A percentile compares a stretch with the other conserved stretches of the same genome.
Conservation (phyloP, 2,797 vertebrate species). For the Tolypeutes matacus region DNA sequence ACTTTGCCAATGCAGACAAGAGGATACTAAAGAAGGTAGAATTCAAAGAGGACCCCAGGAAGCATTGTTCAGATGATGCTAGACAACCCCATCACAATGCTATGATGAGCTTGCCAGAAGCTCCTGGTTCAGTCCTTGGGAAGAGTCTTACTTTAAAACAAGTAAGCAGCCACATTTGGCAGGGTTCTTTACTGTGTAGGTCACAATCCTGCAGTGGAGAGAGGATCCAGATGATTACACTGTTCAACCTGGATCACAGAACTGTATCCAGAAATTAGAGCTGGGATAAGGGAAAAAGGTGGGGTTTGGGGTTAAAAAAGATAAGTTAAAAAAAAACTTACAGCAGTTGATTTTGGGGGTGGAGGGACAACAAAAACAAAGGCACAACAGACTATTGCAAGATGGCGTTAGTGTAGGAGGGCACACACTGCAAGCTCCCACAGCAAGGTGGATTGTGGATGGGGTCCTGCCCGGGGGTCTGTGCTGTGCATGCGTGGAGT, state of each 20-base stretch:
- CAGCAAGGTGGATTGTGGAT: no score
- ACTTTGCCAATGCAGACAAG: conserved; percentile 69
- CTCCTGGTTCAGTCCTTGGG: conserved; percentile 86
- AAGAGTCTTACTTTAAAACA: conserved; percentile 85
- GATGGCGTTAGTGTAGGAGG: no score
- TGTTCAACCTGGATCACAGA: conserved; percentile 90
- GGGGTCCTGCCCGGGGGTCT: no score
- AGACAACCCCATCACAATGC: conserved; percentile 85
- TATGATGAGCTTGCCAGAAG: conserved; percentile 83
- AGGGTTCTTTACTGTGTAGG: conserved; percentile 86
- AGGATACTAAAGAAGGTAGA: conserved; percentile 87
- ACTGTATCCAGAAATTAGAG: conserved; percentile 92
- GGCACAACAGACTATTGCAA: conserved; percentile 91
- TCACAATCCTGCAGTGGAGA: conserved; percentile 83
- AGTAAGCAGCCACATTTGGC: conserved; percentile 74
- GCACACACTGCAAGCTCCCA: no score
- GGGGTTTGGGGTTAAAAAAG: conserved; percentile 77
- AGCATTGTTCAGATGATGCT: conserved; percentile 84
- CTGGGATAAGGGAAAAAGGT: conserved; percentile 84
- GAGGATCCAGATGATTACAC: conserved; percentile 89
- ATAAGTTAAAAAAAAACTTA: conserved; percentile 82
- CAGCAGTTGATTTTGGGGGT: conserved; percentile 91
- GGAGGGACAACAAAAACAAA: conserved; percentile 88
- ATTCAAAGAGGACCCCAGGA: conserved; percentile 83
- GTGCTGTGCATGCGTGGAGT: no score